Percentiles rank a stretch among this genome's conserved stretches.
phyloP scores from a whole-genome alignment of 2,888 invertebrate species.

The Spodoptera picta region DNA sequence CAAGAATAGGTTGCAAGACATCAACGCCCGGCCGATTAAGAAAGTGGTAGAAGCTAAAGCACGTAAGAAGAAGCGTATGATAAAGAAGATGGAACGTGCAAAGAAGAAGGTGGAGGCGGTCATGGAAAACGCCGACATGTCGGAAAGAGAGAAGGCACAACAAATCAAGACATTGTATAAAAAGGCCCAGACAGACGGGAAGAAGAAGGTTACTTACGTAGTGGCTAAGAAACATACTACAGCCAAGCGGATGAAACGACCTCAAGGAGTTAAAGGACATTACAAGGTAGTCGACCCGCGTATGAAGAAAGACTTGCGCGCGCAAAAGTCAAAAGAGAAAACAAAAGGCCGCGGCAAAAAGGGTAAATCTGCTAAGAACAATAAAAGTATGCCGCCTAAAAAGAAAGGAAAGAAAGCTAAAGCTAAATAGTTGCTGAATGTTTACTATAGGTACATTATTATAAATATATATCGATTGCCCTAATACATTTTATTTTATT shows the following conservation, averaged over 20 bases:
- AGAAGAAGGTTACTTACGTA: conserved; percentile 97
- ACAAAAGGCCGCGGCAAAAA: conserved; percentile 86
- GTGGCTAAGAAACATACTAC: conserved; percentile 96
- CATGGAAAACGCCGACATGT: conserved; percentile 96
- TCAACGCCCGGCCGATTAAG: conserved; percentile 98
- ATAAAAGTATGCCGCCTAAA: conserved; percentile 58
- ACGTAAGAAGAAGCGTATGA: conserved; percentile 97
- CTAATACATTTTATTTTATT: too few relatives aligned
- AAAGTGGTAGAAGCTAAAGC: conserved; percentile 99
- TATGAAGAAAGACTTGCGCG: conserved; percentile 97
- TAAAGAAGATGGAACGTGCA: conserved; percentile 96
- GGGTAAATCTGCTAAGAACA: conserved; percentile 62
- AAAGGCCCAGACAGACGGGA: conserved; percentile 94
- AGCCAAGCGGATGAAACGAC: conserved; percentile 93
- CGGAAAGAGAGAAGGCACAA: conserved; percentile 97
- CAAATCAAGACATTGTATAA: conserved; percentile 98
- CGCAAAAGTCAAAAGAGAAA: conserved; percentile 90
- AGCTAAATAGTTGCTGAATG: conserved; percentile 66
- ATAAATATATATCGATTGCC: too few relatives aligned
- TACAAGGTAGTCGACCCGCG: conserved; percentile 98
- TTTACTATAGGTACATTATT: conserved; percentile 9
- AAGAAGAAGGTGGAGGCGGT: conserved; percentile 98
- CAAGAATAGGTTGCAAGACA: conserved; percentile 93
- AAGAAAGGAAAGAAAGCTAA: conserved; percentile 68
- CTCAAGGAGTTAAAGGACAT: conserved; percentile 96